Evolutionary conservation across 1,140 invertebrate species (phyloP).

Genomic region (Ostrea denselamellosa): DNA sequence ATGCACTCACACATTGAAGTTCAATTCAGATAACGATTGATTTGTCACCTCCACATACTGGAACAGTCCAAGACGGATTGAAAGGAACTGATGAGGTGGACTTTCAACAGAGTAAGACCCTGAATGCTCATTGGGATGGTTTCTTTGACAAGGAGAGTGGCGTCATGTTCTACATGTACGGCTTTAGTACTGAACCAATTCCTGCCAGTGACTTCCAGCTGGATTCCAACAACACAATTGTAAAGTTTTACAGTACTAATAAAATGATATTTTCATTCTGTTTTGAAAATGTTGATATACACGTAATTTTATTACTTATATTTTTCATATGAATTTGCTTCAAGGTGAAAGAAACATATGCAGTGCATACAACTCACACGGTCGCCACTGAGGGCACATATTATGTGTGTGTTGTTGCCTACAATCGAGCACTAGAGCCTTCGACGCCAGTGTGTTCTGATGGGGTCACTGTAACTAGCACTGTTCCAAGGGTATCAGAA

Average conservation of each 20-base stretch:
- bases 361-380: constrained; percentile 12
- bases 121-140: constrained; percentile 56
- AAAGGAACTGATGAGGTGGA: constrained; percentile 43
- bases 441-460: constrained; percentile 61
- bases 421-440: constrained; percentile 55
- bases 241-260: constrained; percentile 13
- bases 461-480: constrained; percentile 47
- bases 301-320: constrained; percentile 33
- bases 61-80: constrained; percentile 50
- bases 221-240: constrained; percentile 24
- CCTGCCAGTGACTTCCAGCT: constrained; percentile 44
- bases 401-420: constrained; percentile 59
- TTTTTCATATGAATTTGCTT: background rate
- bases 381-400: constrained; percentile 50
- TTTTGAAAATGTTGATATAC: background rate
- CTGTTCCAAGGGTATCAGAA: constrained; percentile 42
- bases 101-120: constrained; percentile 37
- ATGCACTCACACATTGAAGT: no score
- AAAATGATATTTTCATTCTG: background rate
- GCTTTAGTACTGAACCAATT: constrained; percentile 49
- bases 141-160: constrained; percentile 62
- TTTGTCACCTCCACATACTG: constrained; percentile 46
- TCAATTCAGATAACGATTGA: constrained; percentile 54
- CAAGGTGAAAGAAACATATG: constrained; percentile 55
- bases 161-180: constrained; percentile 55